Conservation (phyloP, 2,113 vertebrate genomes). For the Sceloporus undulatus region DNA sequence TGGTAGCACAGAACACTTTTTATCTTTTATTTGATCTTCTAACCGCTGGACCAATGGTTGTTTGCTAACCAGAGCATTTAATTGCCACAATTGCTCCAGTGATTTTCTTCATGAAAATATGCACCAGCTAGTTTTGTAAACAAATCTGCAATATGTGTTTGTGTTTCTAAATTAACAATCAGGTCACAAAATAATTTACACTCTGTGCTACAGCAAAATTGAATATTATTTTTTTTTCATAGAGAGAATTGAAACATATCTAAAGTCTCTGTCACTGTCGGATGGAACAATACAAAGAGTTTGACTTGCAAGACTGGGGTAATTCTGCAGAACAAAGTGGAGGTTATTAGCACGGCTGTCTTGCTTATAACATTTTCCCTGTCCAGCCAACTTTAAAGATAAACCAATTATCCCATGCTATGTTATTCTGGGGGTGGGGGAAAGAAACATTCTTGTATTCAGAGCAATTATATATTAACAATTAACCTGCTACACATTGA, state of each 20-base stretch:
- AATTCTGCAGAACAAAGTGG: not conserved
- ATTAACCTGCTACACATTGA: not conserved
- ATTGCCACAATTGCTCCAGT: slow-evolving; percentile 19
- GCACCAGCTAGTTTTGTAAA: slow-evolving; percentile 13
- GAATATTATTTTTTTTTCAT: too few species aligned
- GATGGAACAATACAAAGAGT: slow-evolving; percentile 5
- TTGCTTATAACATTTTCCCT: slow-evolving; percentile 7
- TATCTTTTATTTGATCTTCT: not conserved
- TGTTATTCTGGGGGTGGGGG: not conserved
- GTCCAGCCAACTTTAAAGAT: not conserved
- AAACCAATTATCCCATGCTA: not conserved
- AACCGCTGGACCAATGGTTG: not conserved
- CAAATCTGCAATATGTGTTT: not conserved
- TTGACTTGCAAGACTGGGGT: not conserved
- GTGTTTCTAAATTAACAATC: not conserved
- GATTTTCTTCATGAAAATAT: slow-evolving; percentile 38
- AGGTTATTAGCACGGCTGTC: not conserved
- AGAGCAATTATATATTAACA: not conserved
- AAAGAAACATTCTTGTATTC: not conserved
- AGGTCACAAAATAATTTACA: not conserved
- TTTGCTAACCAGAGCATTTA: slow-evolving; percentile 4
- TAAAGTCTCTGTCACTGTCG: not conserved
- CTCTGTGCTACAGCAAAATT: slow-evolving; percentile 10
- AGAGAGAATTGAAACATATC: not conserved
- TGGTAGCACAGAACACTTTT: not conserved